These are phyloP conservation scores for Hyperoplus immaculatus DNA, from an alignment of 2,797 vertebrate species.

Conservation along the genomic window DNA sequence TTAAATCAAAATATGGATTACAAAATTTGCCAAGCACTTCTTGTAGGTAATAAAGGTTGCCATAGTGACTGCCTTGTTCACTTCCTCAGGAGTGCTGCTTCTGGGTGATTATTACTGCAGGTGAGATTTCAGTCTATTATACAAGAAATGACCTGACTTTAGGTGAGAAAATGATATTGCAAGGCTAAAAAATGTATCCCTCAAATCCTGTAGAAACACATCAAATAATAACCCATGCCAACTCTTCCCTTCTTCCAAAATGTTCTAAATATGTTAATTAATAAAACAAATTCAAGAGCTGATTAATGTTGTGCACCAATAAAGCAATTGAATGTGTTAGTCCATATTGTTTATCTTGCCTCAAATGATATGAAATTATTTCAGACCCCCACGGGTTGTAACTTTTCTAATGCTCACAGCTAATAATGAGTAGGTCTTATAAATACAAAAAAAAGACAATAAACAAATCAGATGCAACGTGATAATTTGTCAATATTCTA, in stretches of 20 bases:
- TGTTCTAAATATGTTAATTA: slow-evolving; percentile 18
- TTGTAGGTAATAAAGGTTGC: slow-evolving; percentile 39
- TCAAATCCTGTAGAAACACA: neutral
- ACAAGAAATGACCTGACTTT: slow-evolving; percentile 13
- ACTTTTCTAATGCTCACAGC: too few species aligned
- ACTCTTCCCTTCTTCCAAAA: neutral
- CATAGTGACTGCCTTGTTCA: slow-evolving; percentile 50
- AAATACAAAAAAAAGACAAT: neutral
- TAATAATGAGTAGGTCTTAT: too few species aligned
- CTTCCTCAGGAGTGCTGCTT: slow-evolving; percentile 31
- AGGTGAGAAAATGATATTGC: slow-evolving; percentile 34
- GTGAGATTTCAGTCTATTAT: slow-evolving; percentile 42
- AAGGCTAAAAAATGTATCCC: neutral
- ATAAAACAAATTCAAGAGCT: neutral
- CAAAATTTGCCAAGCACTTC: slow-evolving; percentile 3
- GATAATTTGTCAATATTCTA: neutral
- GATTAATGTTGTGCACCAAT: slow-evolving; percentile 39
- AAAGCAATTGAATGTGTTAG: slow-evolving; percentile 16
- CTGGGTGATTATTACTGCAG: slow-evolving; percentile 35
- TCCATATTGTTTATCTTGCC: slow-evolving; percentile 3
- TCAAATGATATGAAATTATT: neutral
- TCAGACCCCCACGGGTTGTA: neutral
- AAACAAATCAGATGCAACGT: neutral
- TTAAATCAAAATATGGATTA: slow-evolving; percentile 26
- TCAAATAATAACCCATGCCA: slow-evolving; percentile 14